Base-by-base conservation (phyloP, 2,113 vertebrate species). In the Esox niger region DNA sequence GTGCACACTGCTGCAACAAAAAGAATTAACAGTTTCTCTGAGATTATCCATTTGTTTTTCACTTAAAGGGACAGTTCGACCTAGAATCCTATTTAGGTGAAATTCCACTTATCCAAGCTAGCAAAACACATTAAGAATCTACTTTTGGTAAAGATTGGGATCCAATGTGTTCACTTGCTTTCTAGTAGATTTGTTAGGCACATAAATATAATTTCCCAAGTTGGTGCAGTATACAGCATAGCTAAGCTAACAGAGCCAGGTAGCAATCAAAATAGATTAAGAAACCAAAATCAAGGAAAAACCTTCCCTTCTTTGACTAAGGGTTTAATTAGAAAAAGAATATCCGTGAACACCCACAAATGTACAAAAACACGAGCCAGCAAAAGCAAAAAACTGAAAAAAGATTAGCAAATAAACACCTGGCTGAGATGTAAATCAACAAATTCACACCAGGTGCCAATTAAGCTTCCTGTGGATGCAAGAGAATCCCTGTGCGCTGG, bases 321-420 rank as follows among this genome's bases (percentile, higher is more conserved):
- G 17, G 15, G 15, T 35, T 72, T 29, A 61, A 63, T 54, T 43
- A 26, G 62, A 13, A 74, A 70, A 66, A 58, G 33, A 77, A 25
- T 23, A 25, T 20, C 30, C 17, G 31, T 30, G 31, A 26, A 11
- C 11, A 15, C 27, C 15, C 29, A 29, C 30, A 59, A n/a, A 59
- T 59, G 57, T 29, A 17, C 27, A 21, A 31, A 59, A n/a, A 29
- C 27, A 59, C 2, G 57, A 59, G 20, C 57, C 17, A 43, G 11
- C 38, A 31, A 31, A 23, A 17, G 13, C 6, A 13, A 26, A 27
- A 17, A 2, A 59, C 56, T 7, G 27, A 17, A 59, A 17, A 27
- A 6, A 59, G 57, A 27, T 17, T 15, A 6, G 17, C 38, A n/a
- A n/a, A n/a, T n/a, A n/a, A 31, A 31, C 57, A 59, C 29, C n/a